A percentile compares a stretch with the other conserved stretches of the same genome.
Conservation (phyloP, 2,797 vertebrate species). For the Lithobates sylvaticus region DNA sequence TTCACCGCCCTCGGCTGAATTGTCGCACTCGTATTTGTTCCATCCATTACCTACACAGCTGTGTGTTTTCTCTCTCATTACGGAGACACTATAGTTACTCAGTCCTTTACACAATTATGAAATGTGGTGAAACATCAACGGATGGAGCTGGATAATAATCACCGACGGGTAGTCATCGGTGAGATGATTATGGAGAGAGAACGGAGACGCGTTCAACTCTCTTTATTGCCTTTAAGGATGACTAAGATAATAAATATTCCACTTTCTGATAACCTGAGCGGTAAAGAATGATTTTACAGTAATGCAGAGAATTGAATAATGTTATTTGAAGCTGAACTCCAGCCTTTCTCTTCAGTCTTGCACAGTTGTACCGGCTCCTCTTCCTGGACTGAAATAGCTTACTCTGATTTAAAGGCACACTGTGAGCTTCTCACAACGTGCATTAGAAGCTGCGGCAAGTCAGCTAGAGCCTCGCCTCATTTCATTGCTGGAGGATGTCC, state of each 20-base stretch:
- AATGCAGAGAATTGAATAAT: neutral
- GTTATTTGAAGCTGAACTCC: too few relatives aligned
- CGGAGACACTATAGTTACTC: constrained; percentile 49
- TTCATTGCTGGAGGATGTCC: too few relatives aligned
- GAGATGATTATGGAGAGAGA: constrained; percentile 58
- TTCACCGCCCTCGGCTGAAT: neutral
- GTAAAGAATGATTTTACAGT: neutral
- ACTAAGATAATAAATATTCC: constrained; percentile 14
- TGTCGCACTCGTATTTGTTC: constrained; percentile 25
- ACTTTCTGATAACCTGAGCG: neutral
- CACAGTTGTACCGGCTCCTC: too few relatives aligned
- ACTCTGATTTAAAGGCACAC: too few relatives aligned
- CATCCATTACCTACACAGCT: constrained; percentile 35
- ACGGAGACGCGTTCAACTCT: neutral
- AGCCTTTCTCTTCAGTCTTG: too few relatives aligned
- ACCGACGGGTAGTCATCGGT: constrained; percentile 63
- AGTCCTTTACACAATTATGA: constrained; percentile 63
- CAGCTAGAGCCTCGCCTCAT: too few relatives aligned
- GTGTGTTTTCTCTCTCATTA: constrained; percentile 47
- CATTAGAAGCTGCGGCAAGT: too few relatives aligned
- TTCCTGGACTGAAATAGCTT: too few relatives aligned
- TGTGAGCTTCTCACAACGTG: too few relatives aligned
- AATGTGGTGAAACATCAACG: constrained; percentile 51
- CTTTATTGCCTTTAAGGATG: constrained; percentile 22
- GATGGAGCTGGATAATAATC: constrained; percentile 64